These are phyloP conservation scores for Mallateleia sp. DNA, from an alignment of 2,888 invertebrate genomes.

Conservation along the genomic window DNA sequence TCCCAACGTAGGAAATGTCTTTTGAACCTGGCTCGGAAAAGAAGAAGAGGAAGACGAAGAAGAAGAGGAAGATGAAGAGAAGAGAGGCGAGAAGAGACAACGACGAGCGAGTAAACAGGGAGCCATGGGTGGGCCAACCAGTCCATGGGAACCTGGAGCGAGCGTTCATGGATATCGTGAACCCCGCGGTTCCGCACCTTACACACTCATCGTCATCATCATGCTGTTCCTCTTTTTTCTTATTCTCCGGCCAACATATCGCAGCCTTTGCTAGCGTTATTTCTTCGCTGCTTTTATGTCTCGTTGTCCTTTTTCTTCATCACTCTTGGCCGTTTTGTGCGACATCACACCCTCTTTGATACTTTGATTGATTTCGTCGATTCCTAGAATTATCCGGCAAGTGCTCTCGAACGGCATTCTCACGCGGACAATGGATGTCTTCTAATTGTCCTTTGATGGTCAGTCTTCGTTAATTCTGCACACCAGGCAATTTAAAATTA, in stretches of 20 bases:
- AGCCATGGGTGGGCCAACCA: conserved; percentile 89
- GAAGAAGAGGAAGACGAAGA: conserved; percentile 35
- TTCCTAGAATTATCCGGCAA: conserved; percentile 62
- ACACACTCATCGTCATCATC: conserved; percentile 69
- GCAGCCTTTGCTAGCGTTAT: conserved; percentile 23
- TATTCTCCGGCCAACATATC: conserved; percentile 16
- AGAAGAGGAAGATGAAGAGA: conserved; percentile 48
- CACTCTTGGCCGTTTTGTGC: conserved; percentile 66
- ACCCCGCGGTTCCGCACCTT: conserved; percentile 81
- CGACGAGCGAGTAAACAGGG: conserved; percentile 67
- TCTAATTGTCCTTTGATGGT: conserved; percentile 6
- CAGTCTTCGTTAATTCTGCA: conserved; percentile 25
- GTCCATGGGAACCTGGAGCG: conserved; percentile 85
- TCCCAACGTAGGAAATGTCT: conserved; percentile 78
- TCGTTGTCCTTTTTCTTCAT: conserved; percentile 43
- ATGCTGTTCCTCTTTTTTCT: conserved; percentile 40
- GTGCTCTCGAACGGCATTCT: conserved; percentile 8
- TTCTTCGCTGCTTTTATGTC: conserved; percentile 1
- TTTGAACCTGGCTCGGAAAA: conserved; percentile 64
- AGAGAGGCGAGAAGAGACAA: conserved; percentile 45
- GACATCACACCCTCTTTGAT: conserved; percentile 64
- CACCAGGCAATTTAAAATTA: conserved; percentile 9
- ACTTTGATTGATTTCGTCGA: conserved; percentile 79
- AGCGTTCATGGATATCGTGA: conserved; percentile 73
- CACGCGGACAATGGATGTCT: conserved; percentile 32